Base-by-base conservation (phyloP, 1,140 invertebrate species). In the Leptopilina boulardi region DNA sequence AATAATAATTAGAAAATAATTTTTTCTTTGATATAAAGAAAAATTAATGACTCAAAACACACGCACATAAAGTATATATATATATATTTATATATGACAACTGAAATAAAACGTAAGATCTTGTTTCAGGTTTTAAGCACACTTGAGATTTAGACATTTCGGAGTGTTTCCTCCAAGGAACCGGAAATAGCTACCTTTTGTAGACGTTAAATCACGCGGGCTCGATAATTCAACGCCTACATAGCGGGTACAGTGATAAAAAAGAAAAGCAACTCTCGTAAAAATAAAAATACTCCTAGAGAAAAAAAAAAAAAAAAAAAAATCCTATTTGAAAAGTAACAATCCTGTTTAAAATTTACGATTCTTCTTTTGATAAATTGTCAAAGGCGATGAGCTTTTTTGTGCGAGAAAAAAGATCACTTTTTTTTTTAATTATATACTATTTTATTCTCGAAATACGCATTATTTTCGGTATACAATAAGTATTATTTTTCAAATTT, bases 201-300 rank as follows among this genome's bases (percentile, higher is more conserved):
- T 77, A 41, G 51, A 71, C 47, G 73, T 81, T 81, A 79, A 77
- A 79, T 81, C 80, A 80, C 76, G 66, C 71, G 76, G 26, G 75
- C 30, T 70, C 77, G 73, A 81, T 81, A 79, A 81, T 79, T 81
- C 73, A 81, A 59, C 34, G 79, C 71, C 56, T 74, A 70, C 59
- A 66, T 13, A 23, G 11, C 13, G 8, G 34, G 34, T 38, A n/a
- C n/a, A 70, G 76, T 71, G 75, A 77, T 71, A 71, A 77, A 75
- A 81, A 76, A 77, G 75, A 81, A 38, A n/a, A 81, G 71, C 47
- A 77, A 74, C 75, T 42, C 75, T 77, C 75, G 77, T 81, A 81
- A 81, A 81, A 73, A 75, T 66, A 66, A 66, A 66, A 66, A n/a
- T n/a, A 66, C 59, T 66, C 59, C 10, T 15, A 23, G 6, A 23